These are phyloP conservation scores for Philopedon plagiatum DNA, from an alignment of 2,888 invertebrate genomes.

Conservation along the genomic window DNA sequence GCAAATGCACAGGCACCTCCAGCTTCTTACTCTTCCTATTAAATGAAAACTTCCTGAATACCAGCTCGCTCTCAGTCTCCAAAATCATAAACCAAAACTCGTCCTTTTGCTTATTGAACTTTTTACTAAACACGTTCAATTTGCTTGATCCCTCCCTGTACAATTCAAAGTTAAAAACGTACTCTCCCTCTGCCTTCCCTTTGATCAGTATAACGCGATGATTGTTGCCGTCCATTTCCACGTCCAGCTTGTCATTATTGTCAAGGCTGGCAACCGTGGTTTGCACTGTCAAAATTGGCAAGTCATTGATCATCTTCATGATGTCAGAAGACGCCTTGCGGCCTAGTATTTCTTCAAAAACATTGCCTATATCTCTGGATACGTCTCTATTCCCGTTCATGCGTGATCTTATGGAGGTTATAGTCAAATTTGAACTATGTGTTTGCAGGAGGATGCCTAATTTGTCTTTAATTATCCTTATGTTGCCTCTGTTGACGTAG, in stretches of 20 bases:
- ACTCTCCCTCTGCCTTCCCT: slow-evolving; percentile 51
- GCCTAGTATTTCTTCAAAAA: slow-evolving; percentile 56
- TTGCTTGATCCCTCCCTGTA: slow-evolving; percentile 60
- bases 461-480: slow-evolving; percentile 74
- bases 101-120: slow-evolving; percentile 93
- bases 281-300: slow-evolving; percentile 63
- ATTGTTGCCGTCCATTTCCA: slow-evolving; percentile 28
- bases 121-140: slow-evolving; percentile 80
- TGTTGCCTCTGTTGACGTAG: slow-evolving; percentile 77
- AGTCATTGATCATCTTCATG: slow-evolving; percentile 58
- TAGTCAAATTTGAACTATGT: slow-evolving; percentile 31
- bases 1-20: slow-evolving; percentile 75
- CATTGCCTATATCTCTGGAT: slow-evolving; percentile 46
- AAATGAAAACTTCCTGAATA: slow-evolving; percentile 87
- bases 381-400: slow-evolving; percentile 43
- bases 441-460: slow-evolving; percentile 53
- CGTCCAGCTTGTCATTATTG: slow-evolving; percentile 26
- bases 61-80: slow-evolving; percentile 80
- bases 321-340: slow-evolving; percentile 56
- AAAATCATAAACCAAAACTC: slow-evolving; percentile 96
- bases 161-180: slow-evolving; percentile 61
- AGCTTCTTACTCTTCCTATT: slow-evolving; percentile 60
- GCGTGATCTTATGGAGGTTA: slow-evolving; percentile 18
- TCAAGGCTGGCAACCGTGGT: slow-evolving; percentile 51
- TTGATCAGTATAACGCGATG: slow-evolving; percentile 27